Evolutionary conservation across 1,140 invertebrate genomes (phyloP).

Genomic region (Trichonephila inaurata): DNA sequence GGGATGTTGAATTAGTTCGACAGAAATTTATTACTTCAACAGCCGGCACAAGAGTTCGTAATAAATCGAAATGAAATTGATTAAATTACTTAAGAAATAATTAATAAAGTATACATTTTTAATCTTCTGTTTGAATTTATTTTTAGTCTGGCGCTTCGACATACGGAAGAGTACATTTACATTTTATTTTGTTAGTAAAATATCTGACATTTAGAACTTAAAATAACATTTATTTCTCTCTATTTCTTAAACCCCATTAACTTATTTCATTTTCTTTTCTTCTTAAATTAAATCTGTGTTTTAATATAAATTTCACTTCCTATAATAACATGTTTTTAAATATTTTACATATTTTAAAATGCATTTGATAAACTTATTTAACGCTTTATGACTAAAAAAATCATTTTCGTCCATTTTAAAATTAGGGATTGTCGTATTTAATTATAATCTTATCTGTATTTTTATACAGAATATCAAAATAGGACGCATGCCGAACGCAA

Average conservation of each 20-base stretch:
- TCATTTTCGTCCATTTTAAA: too few species aligned
- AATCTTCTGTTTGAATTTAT: not conserved
- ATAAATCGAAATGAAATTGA: slow-evolving; percentile 39
- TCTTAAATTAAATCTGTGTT: not conserved
- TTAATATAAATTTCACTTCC: not conserved
- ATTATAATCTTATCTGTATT: too few species aligned
- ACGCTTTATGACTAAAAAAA: too few species aligned
- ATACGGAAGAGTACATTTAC: too few species aligned
- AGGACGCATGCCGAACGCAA: too few species aligned
- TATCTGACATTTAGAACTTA: not conserved
- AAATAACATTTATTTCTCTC: not conserved
- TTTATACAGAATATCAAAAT: too few species aligned
- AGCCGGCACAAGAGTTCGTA: too few species aligned
- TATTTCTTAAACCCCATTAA: too few species aligned
- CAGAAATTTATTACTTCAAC: not conserved
- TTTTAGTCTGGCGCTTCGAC: not conserved
- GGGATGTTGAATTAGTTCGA: not conserved
- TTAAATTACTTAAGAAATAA: slow-evolving; percentile 1
- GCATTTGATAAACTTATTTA: too few species aligned
- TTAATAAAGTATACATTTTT: not conserved
- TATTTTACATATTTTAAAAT: too few species aligned
- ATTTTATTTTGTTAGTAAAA: not conserved
- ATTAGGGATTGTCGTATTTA: too few species aligned
- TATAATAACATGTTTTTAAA: too few species aligned
- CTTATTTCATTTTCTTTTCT: not conserved